Base-by-base conservation (phyloP, 1,140 invertebrate genomes). In the Akabosia matsudoensis region DNA sequence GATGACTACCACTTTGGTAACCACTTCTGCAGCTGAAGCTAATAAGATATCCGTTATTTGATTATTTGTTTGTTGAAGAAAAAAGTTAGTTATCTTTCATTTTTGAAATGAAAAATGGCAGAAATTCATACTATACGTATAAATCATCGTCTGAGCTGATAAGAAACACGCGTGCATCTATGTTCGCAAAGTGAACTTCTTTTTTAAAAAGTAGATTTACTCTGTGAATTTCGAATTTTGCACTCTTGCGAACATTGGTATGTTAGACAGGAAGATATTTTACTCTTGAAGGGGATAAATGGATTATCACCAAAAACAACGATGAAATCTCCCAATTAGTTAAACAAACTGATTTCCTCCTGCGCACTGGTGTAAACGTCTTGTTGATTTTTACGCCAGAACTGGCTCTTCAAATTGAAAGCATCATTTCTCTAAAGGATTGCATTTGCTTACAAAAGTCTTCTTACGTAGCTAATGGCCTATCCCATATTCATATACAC, bases 101-200 rank as follows among this genome's bases (percentile, higher is more conserved):
- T 51, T 14, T n/a, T 13, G n/a, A 61, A 61, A 61, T 61, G 54
- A 61, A 61, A 61, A 61, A 61, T 61, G 54, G 54, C 54, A 61
- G 54, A 24, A 61, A 16, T 61, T 24, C 4, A n/a, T 22, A 61
- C 24, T 10, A 7, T 45, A 45, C n/a, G 24, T n/a, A 61, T 61
- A 61, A 61, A 61, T 61, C 54, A 61, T 61, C 14, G 4, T 16
- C 13, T 61, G 13, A 16, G n/a, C 54, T 61, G 54, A 61, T 61
- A 61, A 45, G 37, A 45, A 45, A 45, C 7, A 45, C 37, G 7
- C 37, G 18, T 45, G 18, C 37, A 10, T 10, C 37, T 45, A 45
- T 45, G 18, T 45, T 45, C 18, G 7, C 37, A 45, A 45, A 45
- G 7, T 18, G 18, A 45, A 45, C 37, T 18, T 10, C 7, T 18